Conservation (phyloP, 2,888 invertebrate species). For the Magallana nippona region DNA sequence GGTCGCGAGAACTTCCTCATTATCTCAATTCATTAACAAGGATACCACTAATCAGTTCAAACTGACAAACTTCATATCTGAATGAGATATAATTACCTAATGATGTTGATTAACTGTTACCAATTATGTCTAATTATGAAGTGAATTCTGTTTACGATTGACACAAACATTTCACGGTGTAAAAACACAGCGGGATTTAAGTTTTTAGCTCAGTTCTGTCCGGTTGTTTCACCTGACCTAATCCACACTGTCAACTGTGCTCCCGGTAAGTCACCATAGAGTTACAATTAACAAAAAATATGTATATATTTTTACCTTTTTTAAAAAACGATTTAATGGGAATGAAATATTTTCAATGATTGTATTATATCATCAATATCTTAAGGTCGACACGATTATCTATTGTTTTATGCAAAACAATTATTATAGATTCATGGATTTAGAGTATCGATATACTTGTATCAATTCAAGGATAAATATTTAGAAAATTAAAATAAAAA, state of each 20-base stretch:
- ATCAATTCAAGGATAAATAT: no score
- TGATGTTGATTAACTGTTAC: conserved; percentile 3
- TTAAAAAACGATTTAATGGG: no score
- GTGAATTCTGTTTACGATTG: conserved; percentile 2
- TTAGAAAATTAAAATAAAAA: no score
- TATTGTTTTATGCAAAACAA: no score
- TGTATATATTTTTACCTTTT: no score
- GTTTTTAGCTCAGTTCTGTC: neutral
- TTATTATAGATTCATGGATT: no score
- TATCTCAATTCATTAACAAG: neutral
- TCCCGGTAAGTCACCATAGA: neutral
- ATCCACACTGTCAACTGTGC: neutral
- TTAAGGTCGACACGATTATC: no score
- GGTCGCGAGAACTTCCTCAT: neutral
- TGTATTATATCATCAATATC: no score
- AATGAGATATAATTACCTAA: neutral
- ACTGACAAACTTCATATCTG: neutral
- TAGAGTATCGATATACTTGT: no score
- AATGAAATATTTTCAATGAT: no score
- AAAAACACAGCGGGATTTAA: neutral
- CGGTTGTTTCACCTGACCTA: neutral
- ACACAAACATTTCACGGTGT: neutral
- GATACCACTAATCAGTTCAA: neutral
- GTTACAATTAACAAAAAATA: neutral
- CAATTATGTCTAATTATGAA: conserved; percentile 10